Evolutionary conservation across 2,888 invertebrate species (phyloP).

Genomic region (Drosophila tanythrix): DNA sequence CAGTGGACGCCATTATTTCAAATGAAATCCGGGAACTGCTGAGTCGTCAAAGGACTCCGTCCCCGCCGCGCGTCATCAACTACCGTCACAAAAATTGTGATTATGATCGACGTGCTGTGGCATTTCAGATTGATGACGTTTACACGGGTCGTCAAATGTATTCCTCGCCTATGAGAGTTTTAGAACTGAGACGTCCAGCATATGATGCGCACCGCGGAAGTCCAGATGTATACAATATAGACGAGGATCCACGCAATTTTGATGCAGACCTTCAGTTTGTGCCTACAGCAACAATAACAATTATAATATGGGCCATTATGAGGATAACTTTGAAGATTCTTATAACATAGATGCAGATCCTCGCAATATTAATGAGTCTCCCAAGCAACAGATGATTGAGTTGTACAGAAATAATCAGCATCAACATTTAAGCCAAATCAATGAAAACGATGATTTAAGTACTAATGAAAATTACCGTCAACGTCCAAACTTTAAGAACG

Average conservation of each 20-base stretch:
- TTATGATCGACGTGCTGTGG: background rate
- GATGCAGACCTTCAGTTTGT: background rate
- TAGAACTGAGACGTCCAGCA: background rate
- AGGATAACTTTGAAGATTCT: background rate
- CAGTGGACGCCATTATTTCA: slow-evolving; percentile 4
- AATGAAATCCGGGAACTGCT: slow-evolving; percentile 7
- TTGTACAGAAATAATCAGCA: background rate
- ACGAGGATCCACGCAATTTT: background rate
- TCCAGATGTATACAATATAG: background rate
- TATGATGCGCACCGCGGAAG: background rate
- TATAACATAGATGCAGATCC: background rate
- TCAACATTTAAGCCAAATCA: too few species aligned
- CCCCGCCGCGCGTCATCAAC: background rate
- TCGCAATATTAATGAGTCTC: background rate
- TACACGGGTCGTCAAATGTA: background rate
- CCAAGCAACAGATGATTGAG: background rate
- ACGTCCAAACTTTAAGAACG: background rate
- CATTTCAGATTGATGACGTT: too few species aligned
- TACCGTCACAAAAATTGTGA: background rate
- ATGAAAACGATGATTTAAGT: too few species aligned
- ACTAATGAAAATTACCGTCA: background rate
- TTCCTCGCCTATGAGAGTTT: slow-evolving; percentile 1
- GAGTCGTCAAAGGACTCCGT: background rate
- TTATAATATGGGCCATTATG: background rate
- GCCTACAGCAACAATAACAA: background rate